phyloP scores from a whole-genome alignment of 2,113 vertebrate genomes.

The Eleginops maclovinus region DNA sequence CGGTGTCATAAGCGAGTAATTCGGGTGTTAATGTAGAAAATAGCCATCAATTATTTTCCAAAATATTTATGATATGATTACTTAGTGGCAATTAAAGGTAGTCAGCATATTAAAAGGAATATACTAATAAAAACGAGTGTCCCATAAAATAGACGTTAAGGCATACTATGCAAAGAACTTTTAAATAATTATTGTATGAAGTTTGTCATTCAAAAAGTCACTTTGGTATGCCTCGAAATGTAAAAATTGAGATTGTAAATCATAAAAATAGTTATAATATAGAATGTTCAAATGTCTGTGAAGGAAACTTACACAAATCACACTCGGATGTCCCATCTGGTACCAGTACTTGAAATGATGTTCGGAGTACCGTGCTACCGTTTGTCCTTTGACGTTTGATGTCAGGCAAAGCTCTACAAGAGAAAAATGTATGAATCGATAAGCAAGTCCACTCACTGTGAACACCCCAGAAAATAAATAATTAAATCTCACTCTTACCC shows the following conservation, averaged over 20 bases:
- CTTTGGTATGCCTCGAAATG: neutral
- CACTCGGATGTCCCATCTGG: conserved; percentile 87
- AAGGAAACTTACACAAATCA: conserved; percentile 91
- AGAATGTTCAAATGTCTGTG: too few relatives aligned
- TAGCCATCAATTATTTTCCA: too few relatives aligned
- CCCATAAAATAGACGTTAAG: neutral
- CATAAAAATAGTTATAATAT: too few relatives aligned
- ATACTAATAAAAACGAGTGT: neutral
- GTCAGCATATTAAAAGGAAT: neutral
- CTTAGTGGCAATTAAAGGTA: neutral
- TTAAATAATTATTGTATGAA: too few relatives aligned
- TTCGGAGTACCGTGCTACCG: conserved; percentile 87
- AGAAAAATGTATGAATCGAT: neutral
- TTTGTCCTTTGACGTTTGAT: conserved; percentile 95
- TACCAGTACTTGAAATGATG: conserved; percentile 98
- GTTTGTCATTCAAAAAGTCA: neutral
- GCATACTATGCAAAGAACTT: too few relatives aligned
- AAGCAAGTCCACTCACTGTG: neutral
- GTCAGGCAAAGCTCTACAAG: conserved; percentile 93
- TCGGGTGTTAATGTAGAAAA: too few relatives aligned
- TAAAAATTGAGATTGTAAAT: too few relatives aligned
- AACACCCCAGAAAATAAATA: neutral
- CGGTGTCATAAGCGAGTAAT: too few relatives aligned
- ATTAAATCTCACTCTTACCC: conserved; percentile 79
- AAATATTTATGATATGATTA: too few relatives aligned